Evolutionary conservation across 1,140 invertebrate species (phyloP), one percentile per base, ranked within the genome.

Genomic region (Zaprionus gabonicus): DNA sequence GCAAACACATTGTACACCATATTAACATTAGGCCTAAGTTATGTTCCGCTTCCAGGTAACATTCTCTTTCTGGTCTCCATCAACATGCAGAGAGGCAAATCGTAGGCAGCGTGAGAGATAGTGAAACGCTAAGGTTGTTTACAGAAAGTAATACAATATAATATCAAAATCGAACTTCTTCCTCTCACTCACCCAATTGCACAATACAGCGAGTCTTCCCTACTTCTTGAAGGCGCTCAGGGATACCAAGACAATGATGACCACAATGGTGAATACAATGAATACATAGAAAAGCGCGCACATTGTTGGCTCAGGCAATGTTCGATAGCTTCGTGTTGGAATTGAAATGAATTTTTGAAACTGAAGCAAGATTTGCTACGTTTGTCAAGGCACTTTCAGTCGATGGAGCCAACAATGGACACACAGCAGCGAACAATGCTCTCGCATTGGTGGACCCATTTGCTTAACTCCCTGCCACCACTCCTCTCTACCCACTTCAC

Each of bases 201-300:
- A 31, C 10, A 34, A 9, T 1, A 27, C 4, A 46, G n/a, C 20
- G 20, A n/a, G 7, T 31, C 41, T 46, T 46, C 6, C n/a, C 9
- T 46, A 46, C 15, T 46, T 46, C 41, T 20, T 46, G 6, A 9
- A 2, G 41, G 7, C 5, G 6, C 6, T 6, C 12, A 73, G 0
- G 6, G 7, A 0, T 46, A 46, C 6, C 41, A 46, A 0, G 5
- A 69, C 15, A 0, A 46, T 0, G 1, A 65, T 17, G 2, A 44
- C 2, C 4, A 34, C 5, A 7, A 72, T 10, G 2, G 51, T 15
- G 2, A 46, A 3, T 1, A 68, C 2, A 13, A 79, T 13, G 5
- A 76, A 7, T 4, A 79, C 44, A 23, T 80, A 80, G 59, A 73
- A 78, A 13, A 65, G 73, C 0, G 64, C n/a, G 25, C 78, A 80